These are phyloP conservation scores for Heliconius erato DNA, from an alignment of 2,888 invertebrate species.

Conservation along the genomic window DNA sequence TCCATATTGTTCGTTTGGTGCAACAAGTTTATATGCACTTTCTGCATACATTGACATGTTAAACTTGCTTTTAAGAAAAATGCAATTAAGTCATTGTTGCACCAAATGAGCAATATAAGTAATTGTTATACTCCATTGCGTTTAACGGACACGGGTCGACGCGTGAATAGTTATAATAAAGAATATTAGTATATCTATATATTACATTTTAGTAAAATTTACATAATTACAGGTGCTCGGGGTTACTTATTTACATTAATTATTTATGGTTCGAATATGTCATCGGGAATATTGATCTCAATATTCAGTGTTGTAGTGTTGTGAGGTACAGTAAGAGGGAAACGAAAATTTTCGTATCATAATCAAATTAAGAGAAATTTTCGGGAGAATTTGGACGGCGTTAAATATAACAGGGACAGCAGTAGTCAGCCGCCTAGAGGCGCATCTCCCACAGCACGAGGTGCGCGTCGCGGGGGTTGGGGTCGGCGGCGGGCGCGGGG, in stretches of 20 bases:
- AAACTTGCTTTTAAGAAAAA: not conserved
- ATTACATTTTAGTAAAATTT: constrained; percentile 59
- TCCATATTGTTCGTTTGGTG: constrained; percentile 58
- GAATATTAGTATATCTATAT: constrained; percentile 48
- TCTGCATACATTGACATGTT: no score
- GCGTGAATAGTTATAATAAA: constrained; percentile 52
- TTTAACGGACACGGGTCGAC: constrained; percentile 46
- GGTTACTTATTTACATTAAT: constrained; percentile 53
- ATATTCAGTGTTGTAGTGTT: not conserved
- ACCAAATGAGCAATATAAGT: not conserved
- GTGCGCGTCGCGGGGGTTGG: constrained; percentile 94
- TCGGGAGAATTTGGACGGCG: constrained; percentile 14
- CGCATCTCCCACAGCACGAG: constrained; percentile 94
- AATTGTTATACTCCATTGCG: constrained; percentile 54
- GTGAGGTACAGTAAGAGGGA: not conserved
- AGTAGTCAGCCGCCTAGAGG: constrained; percentile 60
- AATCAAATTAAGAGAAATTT: not conserved
- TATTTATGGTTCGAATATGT: not conserved
- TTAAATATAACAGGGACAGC: not conserved
- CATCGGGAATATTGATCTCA: not conserved
- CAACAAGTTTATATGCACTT: not conserved
- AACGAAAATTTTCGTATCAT: not conserved
- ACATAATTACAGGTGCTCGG: constrained; percentile 62
- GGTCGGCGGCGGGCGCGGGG: constrained; percentile 86
- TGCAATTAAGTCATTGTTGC: not conserved